Conservation (phyloP, 2,113 vertebrate genomes). For the Clarias magur region DNA sequence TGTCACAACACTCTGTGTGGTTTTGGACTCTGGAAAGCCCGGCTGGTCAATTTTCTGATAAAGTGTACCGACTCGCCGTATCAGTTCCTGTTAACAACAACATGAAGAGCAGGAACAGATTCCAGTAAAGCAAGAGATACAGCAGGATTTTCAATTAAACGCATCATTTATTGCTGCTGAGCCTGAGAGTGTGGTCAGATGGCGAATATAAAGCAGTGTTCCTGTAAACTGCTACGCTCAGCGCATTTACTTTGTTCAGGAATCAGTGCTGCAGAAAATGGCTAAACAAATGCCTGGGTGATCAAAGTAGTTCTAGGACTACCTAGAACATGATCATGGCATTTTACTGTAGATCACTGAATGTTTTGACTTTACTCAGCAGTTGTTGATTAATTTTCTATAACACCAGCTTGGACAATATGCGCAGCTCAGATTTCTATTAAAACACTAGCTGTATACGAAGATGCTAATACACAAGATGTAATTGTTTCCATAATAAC, state of each 20-base stretch:
- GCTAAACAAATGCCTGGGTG: background rate
- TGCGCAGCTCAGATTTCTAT: background rate
- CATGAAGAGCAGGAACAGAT: background rate
- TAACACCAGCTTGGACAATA: background rate
- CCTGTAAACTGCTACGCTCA: constrained; percentile 6
- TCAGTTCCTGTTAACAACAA: background rate
- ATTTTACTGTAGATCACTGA: background rate
- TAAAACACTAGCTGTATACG: background rate
- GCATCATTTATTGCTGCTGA: constrained; percentile 21
- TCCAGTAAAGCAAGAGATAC: constrained; percentile 6
- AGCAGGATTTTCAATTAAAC: background rate
- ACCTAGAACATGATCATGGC: background rate
- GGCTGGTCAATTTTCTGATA: constrained; percentile 9
- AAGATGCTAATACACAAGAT: background rate
- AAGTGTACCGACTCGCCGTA: background rate
- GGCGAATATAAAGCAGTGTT: background rate
- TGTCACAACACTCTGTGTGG: background rate
- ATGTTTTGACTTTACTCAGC: background rate
- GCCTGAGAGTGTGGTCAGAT: background rate
- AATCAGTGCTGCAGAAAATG: background rate
- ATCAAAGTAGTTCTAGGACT: too few relatives aligned
- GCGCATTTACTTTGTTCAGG: constrained; percentile 6
- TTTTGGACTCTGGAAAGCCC: background rate
- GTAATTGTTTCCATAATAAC: background rate
- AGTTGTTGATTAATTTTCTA: background rate